Evolutionary conservation across 2,888 invertebrate species (phyloP).

Genomic region (Euzophera pinguis): DNA sequence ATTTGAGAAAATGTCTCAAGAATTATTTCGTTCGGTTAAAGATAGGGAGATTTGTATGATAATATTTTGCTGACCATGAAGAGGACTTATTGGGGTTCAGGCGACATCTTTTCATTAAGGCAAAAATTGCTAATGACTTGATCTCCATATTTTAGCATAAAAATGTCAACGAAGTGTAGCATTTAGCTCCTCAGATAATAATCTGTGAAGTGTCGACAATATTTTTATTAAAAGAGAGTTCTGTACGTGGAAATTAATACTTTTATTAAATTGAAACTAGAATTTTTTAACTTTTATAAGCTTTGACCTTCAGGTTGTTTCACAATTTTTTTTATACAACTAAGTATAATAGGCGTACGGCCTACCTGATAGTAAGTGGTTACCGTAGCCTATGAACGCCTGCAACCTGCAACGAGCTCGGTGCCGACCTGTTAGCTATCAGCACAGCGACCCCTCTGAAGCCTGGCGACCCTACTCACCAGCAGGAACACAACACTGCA

Average conservation of each 20-base stretch:
- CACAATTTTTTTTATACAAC: no score
- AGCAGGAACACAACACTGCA: no score
- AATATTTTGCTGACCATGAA: slow-evolving; percentile 61
- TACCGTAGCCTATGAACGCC: no score
- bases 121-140: slow-evolving; percentile 72
- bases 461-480: no score
- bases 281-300: no score
- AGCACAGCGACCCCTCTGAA: no score
- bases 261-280: no score
- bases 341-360: no score
- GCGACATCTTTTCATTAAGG: slow-evolving; percentile 67
- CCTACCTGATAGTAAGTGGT: no score
- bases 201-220: not conserved
- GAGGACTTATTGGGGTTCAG: slow-evolving; percentile 41
- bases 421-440: no score
- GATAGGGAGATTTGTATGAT: slow-evolving; percentile 43
- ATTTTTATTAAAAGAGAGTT: slow-evolving; percentile 19
- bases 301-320: no score
- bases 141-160: slow-evolving; percentile 77
- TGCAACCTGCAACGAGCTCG: no score
- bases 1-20: slow-evolving; percentile 29
- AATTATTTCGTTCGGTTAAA: slow-evolving; percentile 25
- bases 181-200: slow-evolving; percentile 48
- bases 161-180: slow-evolving; percentile 60
- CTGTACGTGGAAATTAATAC: slow-evolving; percentile 1